Conservation (phyloP, 2,888 invertebrate genomes). For the Hirtodrosophila trivittata region DNA sequence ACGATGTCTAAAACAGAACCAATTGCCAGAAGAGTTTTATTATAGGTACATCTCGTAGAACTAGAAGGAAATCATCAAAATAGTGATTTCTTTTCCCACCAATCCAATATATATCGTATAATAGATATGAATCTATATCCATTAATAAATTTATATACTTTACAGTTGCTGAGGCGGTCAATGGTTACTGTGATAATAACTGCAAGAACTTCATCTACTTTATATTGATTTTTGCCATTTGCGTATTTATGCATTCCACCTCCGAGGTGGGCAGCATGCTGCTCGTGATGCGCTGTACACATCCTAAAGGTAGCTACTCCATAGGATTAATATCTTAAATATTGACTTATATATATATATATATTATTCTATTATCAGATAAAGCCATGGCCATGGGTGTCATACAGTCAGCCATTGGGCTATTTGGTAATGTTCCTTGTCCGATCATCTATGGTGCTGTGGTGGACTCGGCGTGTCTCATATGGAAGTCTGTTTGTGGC, state of each 20-base stretch:
- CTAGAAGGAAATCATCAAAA: too few species aligned
- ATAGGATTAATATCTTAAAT: not conserved
- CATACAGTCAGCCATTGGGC: constrained; percentile 95
- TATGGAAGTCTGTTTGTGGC: constrained; percentile 93
- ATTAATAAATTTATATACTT: not conserved
- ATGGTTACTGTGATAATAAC: constrained; percentile 91
- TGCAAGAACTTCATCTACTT: constrained; percentile 92
- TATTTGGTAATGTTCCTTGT: constrained; percentile 97
- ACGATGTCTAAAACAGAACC: too few species aligned
- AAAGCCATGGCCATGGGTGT: constrained; percentile 97
- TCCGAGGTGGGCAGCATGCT: constrained; percentile 96
- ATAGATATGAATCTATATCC: too few species aligned
- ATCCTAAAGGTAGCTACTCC: constrained; percentile 88
- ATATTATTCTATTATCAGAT: constrained; percentile 84
- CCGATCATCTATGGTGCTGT: constrained; percentile 97
- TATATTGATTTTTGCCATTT: constrained; percentile 91
- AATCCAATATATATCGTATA: too few species aligned
- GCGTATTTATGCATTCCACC: constrained; percentile 96
- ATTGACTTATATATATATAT: not conserved
- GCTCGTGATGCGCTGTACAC: constrained; percentile 94
- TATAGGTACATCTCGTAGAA: too few species aligned
- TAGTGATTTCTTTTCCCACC: too few species aligned
- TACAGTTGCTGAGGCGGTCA: constrained; percentile 85
- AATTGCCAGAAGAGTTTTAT: too few species aligned
- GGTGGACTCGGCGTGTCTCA: constrained; percentile 94